Evolutionary conservation across 2,888 invertebrate species (phyloP), one percentile per base, ranked within the genome.

Genomic region (Microctonus aethiopoides): DNA sequence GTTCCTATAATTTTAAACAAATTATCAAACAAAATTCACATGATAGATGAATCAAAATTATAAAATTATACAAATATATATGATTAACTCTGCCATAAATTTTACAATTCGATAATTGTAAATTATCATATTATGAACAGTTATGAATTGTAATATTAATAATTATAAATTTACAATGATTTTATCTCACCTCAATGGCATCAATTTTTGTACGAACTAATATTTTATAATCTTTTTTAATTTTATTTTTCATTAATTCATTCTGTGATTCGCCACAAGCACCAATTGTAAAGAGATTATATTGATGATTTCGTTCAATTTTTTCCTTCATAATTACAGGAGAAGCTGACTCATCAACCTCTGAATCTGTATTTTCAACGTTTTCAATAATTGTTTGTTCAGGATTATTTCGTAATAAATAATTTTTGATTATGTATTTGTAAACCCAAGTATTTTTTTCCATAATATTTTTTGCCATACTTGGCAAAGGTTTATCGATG

Each of bases 401-500:
- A 46, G 75, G 73, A 39, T 70, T 36, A 22, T 74, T 71, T 54
- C 75, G 74, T 1, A 60, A 26, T 7, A 76, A 11, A 24, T 32
- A 62, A 11, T 75, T 34, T 61, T 74, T 80, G 4, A 83, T 34
- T 26, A 79, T 76, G 22, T 83, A 80, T 59, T 84, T 84, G 51
- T 78, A 78, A 22, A 80, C 59, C 80, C 79, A 81, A 5, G 71
- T 62, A 73, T 84, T 84, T 67, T 81, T 84, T 59, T 82, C 73
- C 7, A 76, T 60, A 36, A 77, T 41, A n/a, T 76, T 81, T 41
- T 74, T 75, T 7, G 68, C 67, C 3, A 56, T 63, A 7, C 79
- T 77, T 16, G 84, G 84, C 26, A 80, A 63, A 39, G 79, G 77
- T 63, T 84, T 84, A 60, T 84, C 81, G 16, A 84, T 60, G 20